Base-by-base conservation (phyloP, 2,113 vertebrate species). In the Heliornis fulica region DNA sequence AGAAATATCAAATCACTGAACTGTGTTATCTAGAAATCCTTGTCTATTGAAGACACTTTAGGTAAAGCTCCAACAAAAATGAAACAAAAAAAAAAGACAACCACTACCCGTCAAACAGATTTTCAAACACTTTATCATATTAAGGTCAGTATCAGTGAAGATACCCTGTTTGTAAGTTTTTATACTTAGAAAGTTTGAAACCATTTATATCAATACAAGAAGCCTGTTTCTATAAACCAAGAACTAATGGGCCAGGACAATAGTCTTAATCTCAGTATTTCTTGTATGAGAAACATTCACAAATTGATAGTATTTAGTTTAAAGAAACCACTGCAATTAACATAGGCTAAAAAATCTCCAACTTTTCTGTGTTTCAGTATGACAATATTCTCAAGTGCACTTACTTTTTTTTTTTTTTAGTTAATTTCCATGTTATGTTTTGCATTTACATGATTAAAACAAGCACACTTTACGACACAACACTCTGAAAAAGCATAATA, bases 91-190 rank as follows among this genome's bases (percentile, higher is more conserved):
- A 40, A n/a, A n/a, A n/a, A 70, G 17, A 76, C 40, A 19, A 26
- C 5, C 29, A 51, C 23, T 41, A 74, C 69, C 68, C 71, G 21
- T 51, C 72, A 82, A 76, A 56, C 13, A 68, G 36, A 48, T 86
- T 92, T 94, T 43, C 63, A 90, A 90, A 66, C 4, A 15, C n/a
- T 31, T 87, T 43, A 40, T 64, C 83, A 69, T 16, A 85, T 21
- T 28, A 61, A 93, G 72, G 70, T 72, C 85, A 36, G 46, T 18
- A 36, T 7, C 32, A 78, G 64, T 29, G 50, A 79, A 64, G 79
- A 82, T 51, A 29, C 6, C 13, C 46, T 13, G 32, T 38, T 64
- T 32, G 22, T 9, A 38, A 20, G 26, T 60, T 87, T 90, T 56
- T 4, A 1, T 84, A 84, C 51, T 92, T 57, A 43, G 20, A 78